Base-by-base conservation (phyloP, 2,113 vertebrate genomes). In the Actenoides hombroni region DNA sequence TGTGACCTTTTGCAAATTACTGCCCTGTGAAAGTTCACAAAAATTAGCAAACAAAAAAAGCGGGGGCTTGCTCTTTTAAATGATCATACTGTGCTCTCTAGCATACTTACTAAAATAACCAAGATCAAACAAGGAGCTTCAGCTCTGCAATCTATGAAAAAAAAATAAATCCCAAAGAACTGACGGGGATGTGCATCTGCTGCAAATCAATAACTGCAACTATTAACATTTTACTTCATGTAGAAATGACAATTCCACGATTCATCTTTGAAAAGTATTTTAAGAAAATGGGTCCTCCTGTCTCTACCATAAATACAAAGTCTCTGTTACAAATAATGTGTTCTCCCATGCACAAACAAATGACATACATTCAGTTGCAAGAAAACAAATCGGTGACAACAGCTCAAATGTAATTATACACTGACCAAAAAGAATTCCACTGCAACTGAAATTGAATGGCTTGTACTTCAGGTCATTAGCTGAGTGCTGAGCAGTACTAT, bases 31-130 rank as follows among this genome's bases (percentile, higher is more conserved):
- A 92, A 75, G 54, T 64, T 88, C 81, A 86, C 31, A 64, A 78
- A 83, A 94, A 88, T 51, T 24, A 91, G 48, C 64, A 40, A 92
- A 79, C 29, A 56, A 87, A 24, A 92, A 96, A 94, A 91, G 35
- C 77, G 83, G 28, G 31, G 40, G 9, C 10, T 80, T 57, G n/a
- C 46, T 84, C 86, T 39, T 67, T 65, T 33, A 44, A 92, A 51
- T 28, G 1, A 61, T 33, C 16, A 21, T 33, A 40, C 12, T 88
- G 49, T 81, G 40, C 31, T 79, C 11, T 51, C 54, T 24, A 56
- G 13, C 60, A 28, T 57, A 86, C 49, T 71, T 69, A 77, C 68
- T 61, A 86, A 92, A 94, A 88, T 40, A 90, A 64, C 5, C 8
- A 86, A 75, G 44, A 88, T 2, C 51, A 24, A 86, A 64, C 31